Base-by-base conservation (phyloP, 2,113 vertebrate genomes). In the Plecturocebus donacophilus region DNA sequence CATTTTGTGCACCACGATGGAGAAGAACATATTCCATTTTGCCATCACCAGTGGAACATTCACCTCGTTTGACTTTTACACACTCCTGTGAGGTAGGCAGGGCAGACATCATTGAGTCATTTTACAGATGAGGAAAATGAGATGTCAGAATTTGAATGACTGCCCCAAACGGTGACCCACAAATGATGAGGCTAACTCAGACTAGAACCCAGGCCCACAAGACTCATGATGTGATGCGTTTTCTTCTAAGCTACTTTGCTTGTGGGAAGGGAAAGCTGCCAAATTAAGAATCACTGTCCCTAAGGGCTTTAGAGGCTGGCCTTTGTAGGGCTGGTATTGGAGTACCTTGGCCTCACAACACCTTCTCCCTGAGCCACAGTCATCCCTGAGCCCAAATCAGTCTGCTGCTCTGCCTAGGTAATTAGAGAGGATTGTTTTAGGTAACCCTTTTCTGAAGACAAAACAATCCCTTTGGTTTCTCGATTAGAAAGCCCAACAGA, bases 291-390 rank as follows among this genome's bases (percentile, higher is more conserved):
- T 32, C 40, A 47, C 25, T 56, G 54, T 47, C 68, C 61, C 82
- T 47, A 7, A 76, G n/a, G 45, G 76, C 23, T 4, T 12, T 12
- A 21, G 45, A 10, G 13, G 32, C 54, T 47, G 54, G 42, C 45
- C 84, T 97, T 97, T 95, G 97, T 97, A 97, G 95, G 95, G 90
- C 97, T 97, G 98, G 90, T 94, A 96, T 97, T 91, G 82, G 96
- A 98, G 97, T 92, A 89, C 94, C 97, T 97, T 97, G 84, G 96
- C 96, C 97, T 98, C 97, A 75, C 86, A 93, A 91, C 93, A 96
- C 82, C 14, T 45, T 13, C 6, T 17, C 21, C 27, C 27, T 40
- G 92, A 98, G 96, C 95, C 61, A 52, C 96, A 95, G 95, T 97
- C 95, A 97, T 95, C 70, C 96, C 80, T 95, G 75, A 92, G 92